Evolutionary conservation across 2,797 vertebrate species (phyloP).

Genomic region (Jordanella pulchra): DNA sequence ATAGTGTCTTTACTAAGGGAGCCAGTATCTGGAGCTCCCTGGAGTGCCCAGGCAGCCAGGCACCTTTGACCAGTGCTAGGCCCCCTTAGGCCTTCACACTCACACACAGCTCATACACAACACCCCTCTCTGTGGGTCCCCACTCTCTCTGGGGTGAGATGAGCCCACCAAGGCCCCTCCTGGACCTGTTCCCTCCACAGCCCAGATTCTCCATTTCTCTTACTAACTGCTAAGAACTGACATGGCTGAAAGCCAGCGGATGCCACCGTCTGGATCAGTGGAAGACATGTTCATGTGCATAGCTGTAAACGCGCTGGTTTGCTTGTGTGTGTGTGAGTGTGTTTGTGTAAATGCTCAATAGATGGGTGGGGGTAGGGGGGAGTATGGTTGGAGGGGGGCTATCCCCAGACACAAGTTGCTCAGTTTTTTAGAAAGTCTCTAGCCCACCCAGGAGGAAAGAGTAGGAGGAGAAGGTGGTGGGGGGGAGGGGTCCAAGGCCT

Average conservation of each 20-base stretch:
- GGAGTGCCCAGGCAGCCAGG: constrained; percentile 69
- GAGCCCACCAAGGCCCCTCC: constrained; percentile 69
- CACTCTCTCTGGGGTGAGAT: constrained; percentile 70
- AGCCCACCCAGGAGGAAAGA: constrained; percentile 81
- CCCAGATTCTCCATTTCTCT: constrained; percentile 61
- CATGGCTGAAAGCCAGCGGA: constrained; percentile 72
- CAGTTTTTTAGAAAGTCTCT: constrained; percentile 80
- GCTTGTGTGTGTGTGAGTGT: constrained; percentile 35
- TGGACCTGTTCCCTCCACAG: constrained; percentile 60
- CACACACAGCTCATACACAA: constrained; percentile 46
- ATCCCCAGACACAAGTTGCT: constrained; percentile 80
- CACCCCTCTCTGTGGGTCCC: constrained; percentile 63
- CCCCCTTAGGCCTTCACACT: constrained; percentile 60
- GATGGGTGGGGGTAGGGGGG: constrained; percentile 36
- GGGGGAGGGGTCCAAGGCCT: constrained; percentile 53
- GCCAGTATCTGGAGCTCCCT: constrained; percentile 71
- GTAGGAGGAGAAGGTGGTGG: constrained; percentile 70
- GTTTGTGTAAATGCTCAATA: constrained; percentile 51
- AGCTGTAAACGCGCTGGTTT: constrained; percentile 50
- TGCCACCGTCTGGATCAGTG: constrained; percentile 63
- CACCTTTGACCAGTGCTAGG: constrained; percentile 72
- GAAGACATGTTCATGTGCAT: constrained; percentile 51
- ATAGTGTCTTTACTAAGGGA: constrained; percentile 59
- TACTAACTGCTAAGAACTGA: constrained; percentile 64
- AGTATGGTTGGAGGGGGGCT: constrained; percentile 54